Evolutionary conservation across 2,113 vertebrate species (phyloP).

Genomic region (Saiga tatarica): DNA sequence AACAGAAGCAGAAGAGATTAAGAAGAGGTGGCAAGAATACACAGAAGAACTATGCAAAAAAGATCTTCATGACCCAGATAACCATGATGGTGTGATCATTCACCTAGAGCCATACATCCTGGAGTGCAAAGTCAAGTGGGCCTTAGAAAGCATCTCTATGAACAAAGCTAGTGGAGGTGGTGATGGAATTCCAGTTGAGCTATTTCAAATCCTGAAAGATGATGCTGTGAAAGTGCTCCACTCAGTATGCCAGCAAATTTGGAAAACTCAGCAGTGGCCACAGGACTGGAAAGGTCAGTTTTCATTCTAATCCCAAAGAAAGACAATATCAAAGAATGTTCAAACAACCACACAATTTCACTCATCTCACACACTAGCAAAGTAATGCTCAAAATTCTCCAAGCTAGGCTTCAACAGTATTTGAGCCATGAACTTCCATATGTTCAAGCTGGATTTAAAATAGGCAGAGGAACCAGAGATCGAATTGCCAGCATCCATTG

Average conservation of each 20-base stretch:
- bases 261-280: background rate
- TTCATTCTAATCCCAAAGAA: background rate
- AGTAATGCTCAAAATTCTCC: background rate
- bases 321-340: background rate
- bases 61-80: background rate
- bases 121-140: background rate
- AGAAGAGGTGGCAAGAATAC: background rate
- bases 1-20: background rate
- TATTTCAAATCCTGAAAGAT: background rate
- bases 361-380: background rate
- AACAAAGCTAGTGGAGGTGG: background rate
- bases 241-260: background rate
- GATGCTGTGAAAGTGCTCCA: background rate
- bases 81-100: background rate
- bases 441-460: background rate
- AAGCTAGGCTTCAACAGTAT: background rate
- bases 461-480: background rate
- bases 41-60: background rate
- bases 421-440: background rate
- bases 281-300: background rate
- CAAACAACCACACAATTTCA: background rate
- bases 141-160: background rate
- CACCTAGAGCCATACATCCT: background rate
- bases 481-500: background rate
- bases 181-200: background rate